A percentile compares a stretch with the other conserved stretches of the same genome.
phyloP scores from a whole-genome alignment of 2,888 invertebrate genomes.

The Microplitis deprimator region DNA sequence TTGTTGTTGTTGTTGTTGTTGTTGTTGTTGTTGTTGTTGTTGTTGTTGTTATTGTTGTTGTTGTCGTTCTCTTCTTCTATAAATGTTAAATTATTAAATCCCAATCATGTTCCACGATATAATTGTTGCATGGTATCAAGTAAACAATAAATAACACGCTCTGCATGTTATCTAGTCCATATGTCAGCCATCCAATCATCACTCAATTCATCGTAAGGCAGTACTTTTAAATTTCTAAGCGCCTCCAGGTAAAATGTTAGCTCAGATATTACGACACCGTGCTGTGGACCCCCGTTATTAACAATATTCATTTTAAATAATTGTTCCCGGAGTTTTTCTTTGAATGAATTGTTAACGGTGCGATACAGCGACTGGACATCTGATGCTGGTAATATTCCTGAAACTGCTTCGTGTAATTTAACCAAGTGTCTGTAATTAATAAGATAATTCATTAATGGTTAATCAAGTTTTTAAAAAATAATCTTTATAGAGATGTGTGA shows the following conservation, averaged over 20 bases:
- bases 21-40: not conserved
- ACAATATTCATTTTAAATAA: constrained; percentile 88
- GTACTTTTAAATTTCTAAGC: constrained; percentile 83
- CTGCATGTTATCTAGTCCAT: constrained; percentile 80
- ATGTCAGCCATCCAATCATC: constrained; percentile 87
- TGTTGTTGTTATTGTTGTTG: constrained; percentile 28
- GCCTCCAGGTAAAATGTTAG: constrained; percentile 92
- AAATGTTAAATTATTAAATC: constrained; percentile 24
- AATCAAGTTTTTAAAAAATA: not conserved
- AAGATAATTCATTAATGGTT: constrained; percentile 51
- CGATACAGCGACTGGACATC: constrained; percentile 85
- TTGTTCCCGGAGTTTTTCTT: constrained; percentile 88
- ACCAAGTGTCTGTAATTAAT: constrained; percentile 80
- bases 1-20: constrained; percentile 42
- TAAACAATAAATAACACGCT: constrained; percentile 69
- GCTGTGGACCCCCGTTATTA: constrained; percentile 97
- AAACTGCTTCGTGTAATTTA: constrained; percentile 92
- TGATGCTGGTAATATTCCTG: constrained; percentile 84
- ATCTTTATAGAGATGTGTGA: no score
- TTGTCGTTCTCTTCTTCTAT: constrained; percentile 60
- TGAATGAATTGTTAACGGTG: constrained; percentile 88
- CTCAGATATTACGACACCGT: constrained; percentile 94
- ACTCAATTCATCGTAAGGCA: constrained; percentile 81
- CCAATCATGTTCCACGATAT: not conserved
- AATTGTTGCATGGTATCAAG: constrained; percentile 64